Evolutionary conservation across 2,113 vertebrate genomes (phyloP), one percentile per base, ranked within the genome.

Genomic region (Columbina picui): DNA sequence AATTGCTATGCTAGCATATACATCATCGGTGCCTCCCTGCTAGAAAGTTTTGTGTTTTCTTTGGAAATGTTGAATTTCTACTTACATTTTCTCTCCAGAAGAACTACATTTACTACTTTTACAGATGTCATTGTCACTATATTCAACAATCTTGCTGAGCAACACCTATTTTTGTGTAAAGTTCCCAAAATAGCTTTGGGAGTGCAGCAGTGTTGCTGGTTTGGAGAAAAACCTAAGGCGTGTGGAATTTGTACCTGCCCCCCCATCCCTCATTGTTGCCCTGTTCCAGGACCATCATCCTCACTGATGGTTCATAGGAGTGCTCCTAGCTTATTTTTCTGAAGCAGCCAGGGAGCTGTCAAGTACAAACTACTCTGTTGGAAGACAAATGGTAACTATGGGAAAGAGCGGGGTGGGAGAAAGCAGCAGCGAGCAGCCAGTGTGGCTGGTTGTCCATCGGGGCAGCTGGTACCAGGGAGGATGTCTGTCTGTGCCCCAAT

Each of bases 61-160:
- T 84, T 73, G 53, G 76, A 96, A 93, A 92, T 57, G 56, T 8
- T 74, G 67, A 84, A 60, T 81, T 94, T 86, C 50, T 43, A 6
- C 30, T 30, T 25, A 63, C 15, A 23, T 89, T 74, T 96, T 87
- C 52, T 90, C 22, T 74, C 68, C 74, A 76, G 56, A 83, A 86
- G 61, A 95, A 83, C 25, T 36, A 78, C 29, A 75, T 90, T 69
- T 85, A 57, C 56, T 45, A 47, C 55, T 91, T 93, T 84, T 69
- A 78, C 39, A 81, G 82, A 93, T 60, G 74, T 70, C 84, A 89
- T 47, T 89, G 68, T 52, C 34, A 80, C 53, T 84, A 41, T 38
- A 79, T 63, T 85, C 70, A 76, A n/a, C 61, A 89, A 59, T 77
- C 92, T 96, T 92, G 80, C 70, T 79, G 50, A 92, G 55, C 27